phyloP scores from a whole-genome alignment of 2,797 vertebrate species.

The Ptychadena robeensis region DNA sequence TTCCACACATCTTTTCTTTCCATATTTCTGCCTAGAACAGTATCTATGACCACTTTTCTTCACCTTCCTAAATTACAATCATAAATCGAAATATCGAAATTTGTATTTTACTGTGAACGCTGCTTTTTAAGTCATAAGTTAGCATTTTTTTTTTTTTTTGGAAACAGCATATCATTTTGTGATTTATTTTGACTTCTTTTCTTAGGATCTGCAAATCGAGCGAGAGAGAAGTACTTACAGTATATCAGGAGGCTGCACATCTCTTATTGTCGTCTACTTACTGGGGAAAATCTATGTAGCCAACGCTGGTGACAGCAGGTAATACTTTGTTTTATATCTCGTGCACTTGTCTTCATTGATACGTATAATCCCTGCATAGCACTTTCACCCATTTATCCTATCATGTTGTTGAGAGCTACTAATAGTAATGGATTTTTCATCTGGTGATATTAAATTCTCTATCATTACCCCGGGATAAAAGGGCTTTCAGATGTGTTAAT shows the following conservation, averaged over 20 bases:
- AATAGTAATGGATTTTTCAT: too few relatives aligned
- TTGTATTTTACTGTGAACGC: background rate
- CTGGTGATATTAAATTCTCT: too few relatives aligned
- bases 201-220: conserved; percentile 91
- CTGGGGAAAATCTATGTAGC: conserved; percentile 93
- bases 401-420: background rate
- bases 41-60: too few relatives aligned
- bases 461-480: too few relatives aligned
- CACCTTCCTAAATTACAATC: too few relatives aligned
- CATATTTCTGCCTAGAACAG: too few relatives aligned
- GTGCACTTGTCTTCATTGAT: background rate
- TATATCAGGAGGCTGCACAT: conserved; percentile 94
- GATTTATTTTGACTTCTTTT: conserved; percentile 53
- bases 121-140: background rate
- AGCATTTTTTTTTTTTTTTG: background rate
- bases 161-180: background rate
- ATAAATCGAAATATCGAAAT: background rate
- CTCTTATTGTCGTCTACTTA: conserved; percentile 85
- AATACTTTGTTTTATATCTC: conserved; percentile 48
- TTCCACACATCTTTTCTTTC: too few relatives aligned
- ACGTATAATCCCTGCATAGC: background rate
- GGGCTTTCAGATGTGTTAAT: too few relatives aligned
- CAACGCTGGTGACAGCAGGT: conserved; percentile 98
- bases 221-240: conserved; percentile 85
- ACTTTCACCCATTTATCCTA: background rate